Percentiles rank a stretch among this genome's conserved stretches.
Conservation (phyloP, 1,140 invertebrate species). For the Brachionus plicatilis region DNA sequence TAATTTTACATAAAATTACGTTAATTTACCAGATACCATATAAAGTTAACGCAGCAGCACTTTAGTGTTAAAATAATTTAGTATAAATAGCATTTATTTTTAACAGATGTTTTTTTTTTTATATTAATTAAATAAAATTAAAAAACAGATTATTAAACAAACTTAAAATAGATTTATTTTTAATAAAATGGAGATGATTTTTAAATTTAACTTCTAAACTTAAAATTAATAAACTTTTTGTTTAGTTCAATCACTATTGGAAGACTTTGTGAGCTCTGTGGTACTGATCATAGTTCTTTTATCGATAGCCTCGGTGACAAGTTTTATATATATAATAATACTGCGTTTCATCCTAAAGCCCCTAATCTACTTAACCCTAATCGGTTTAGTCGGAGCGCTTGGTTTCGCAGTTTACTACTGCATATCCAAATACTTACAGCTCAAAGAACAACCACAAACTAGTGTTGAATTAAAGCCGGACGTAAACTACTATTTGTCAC, state of each 20-base stretch:
- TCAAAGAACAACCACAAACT: not conserved
- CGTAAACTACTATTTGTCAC: not conserved
- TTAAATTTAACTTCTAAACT: no score
- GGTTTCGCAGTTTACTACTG: slow-evolving; percentile 25
- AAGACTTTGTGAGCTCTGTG: slow-evolving; percentile 22
- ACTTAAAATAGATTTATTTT: no score
- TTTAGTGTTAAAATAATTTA: no score
- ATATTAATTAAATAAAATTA: no score
- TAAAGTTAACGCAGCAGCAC: no score
- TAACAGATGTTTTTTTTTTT: no score
- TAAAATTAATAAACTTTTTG: not conserved
- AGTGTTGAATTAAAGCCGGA: not conserved
- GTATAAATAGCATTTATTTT: no score
- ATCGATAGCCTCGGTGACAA: not conserved
- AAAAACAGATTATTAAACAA: no score
- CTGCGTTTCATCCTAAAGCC: not conserved
- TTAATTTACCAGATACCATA: no score
- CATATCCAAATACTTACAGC: slow-evolving; percentile 1
- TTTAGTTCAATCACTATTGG: not conserved
- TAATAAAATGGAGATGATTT: no score
- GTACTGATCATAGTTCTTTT: not conserved
- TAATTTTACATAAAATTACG: no score
- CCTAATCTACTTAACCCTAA: not conserved
- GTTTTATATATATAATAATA: slow-evolving; percentile 25
- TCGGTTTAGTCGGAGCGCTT: not conserved